These are phyloP conservation scores for Otocyon megalotis DNA, from an alignment of 2,113 vertebrate species.

Conservation along the genomic window DNA sequence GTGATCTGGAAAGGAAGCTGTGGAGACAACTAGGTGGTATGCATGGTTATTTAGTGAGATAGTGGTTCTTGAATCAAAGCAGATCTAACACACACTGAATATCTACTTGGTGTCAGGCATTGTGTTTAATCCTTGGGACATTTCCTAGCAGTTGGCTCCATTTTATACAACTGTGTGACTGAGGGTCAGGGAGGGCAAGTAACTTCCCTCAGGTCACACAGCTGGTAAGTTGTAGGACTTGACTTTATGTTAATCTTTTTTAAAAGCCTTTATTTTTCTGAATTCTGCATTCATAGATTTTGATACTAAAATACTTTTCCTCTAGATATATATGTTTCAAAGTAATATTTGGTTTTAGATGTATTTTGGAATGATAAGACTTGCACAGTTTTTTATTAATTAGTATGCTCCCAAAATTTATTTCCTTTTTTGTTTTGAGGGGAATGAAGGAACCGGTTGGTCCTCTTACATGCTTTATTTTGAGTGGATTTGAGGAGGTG, in stretches of 20 bases:
- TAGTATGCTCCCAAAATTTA: background rate
- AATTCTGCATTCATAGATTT: background rate
- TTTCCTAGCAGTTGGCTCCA: background rate
- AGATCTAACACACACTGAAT: background rate
- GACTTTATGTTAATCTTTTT: conserved; percentile 21
- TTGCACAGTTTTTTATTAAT: background rate
- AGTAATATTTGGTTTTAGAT: background rate
- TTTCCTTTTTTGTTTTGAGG: background rate
- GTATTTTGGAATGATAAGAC: background rate
- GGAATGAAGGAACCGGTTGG: background rate
- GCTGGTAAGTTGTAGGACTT: background rate
- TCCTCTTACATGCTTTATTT: background rate
- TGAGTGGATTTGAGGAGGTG: background rate
- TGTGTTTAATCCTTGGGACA: background rate
- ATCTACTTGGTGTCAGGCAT: background rate
- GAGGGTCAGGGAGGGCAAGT: background rate
- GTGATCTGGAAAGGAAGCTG: background rate
- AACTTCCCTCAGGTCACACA: background rate
- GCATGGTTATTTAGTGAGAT: background rate
- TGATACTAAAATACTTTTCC: background rate
- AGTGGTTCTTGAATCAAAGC: too few species aligned
- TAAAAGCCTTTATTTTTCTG: background rate
- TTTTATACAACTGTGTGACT: background rate
- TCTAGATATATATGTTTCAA: background rate
- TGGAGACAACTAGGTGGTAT: background rate